Evolutionary conservation across 2,797 vertebrate species (phyloP).

Genomic region (Furcifer pardalis): DNA sequence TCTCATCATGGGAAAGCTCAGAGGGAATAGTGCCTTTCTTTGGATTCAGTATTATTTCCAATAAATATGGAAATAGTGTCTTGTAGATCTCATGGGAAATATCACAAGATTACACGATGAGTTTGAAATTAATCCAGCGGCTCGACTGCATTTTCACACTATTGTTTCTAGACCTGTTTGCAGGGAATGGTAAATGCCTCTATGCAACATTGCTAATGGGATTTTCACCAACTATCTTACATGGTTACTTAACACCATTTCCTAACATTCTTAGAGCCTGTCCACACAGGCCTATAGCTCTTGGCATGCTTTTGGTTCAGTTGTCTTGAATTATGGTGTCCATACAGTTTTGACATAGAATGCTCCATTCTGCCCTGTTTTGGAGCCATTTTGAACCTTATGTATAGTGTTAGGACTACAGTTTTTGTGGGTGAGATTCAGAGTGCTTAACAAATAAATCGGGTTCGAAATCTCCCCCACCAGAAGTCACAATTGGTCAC

Average conservation of each 20-base stretch:
- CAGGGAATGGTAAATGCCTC: slow-evolving; percentile 50
- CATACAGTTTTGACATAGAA: no score
- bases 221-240: slow-evolving; percentile 17
- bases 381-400: no score
- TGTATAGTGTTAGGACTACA: no score
- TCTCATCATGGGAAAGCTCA: slow-evolving; percentile 50
- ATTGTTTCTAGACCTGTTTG: slow-evolving; percentile 59
- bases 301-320: no score
- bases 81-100: slow-evolving; percentile 72
- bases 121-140: slow-evolving; percentile 73
- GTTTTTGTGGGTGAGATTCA: no score
- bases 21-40: slow-evolving; percentile 63
- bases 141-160: slow-evolving; percentile 57
- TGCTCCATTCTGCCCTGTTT: no score
- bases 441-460: no score
- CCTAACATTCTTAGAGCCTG: slow-evolving; percentile 35
- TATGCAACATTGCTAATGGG: slow-evolving; percentile 41
- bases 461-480: no score
- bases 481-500: no score
- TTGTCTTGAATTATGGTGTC: no score
- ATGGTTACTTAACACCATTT: slow-evolving; percentile 12
- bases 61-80: slow-evolving; percentile 78
- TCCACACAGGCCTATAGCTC: no score
- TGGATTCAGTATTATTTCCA: slow-evolving; percentile 71
- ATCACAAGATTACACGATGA: slow-evolving; percentile 72